Percentiles rank a stretch among this genome's conserved stretches.
These are phyloP conservation scores for Carabus problematicus DNA, from an alignment of 2,888 invertebrate genomes.

Conservation along the genomic window DNA sequence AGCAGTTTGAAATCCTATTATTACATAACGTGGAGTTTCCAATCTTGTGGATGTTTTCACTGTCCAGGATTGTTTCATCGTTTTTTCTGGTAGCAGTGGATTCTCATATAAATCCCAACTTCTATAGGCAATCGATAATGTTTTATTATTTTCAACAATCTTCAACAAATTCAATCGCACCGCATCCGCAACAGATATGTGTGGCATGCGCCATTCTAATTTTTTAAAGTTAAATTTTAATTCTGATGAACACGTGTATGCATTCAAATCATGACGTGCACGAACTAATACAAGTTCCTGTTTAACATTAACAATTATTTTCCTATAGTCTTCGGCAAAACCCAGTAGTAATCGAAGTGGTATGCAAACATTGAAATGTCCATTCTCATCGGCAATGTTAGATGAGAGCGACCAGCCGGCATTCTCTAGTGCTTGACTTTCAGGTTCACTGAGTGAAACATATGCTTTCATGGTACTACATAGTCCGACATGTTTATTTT, in stretches of 20 bases:
- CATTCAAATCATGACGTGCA: slow-evolving; percentile 18
- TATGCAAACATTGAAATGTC: too few species aligned
- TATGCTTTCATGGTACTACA: too few species aligned
- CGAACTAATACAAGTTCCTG: slow-evolving; percentile 27
- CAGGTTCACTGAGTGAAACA: too few species aligned
- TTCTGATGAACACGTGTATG: slow-evolving; percentile 11
- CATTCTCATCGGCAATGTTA: too few species aligned
- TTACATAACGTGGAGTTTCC: slow-evolving; percentile 55
- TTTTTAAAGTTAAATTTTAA: slow-evolving; percentile 14
- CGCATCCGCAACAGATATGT: slow-evolving; percentile 14
- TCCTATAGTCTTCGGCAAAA: too few species aligned
- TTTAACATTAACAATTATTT: slow-evolving; percentile 17
- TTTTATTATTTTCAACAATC: slow-evolving; percentile 14
- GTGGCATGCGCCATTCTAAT: slow-evolving; percentile 21
- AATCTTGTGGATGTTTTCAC: slow-evolving; percentile 49
- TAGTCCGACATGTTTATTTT: too few species aligned
- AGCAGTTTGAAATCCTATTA: slow-evolving; percentile 55
- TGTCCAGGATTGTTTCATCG: slow-evolving; percentile 52
- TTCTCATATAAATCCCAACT: slow-evolving; percentile 55
- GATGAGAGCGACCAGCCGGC: too few species aligned
- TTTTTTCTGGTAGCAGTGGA: slow-evolving; percentile 52
- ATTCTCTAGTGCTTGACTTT: too few species aligned
- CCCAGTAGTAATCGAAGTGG: too few species aligned
- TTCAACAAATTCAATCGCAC: slow-evolving; percentile 19
- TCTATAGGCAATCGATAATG: slow-evolving; percentile 47